A percentile compares a stretch with the other conserved stretches of the same genome.
Conservation (phyloP, 30 jellyfish, hydroid and myxozoan species). For the Nemopilema nomurai region DNA sequence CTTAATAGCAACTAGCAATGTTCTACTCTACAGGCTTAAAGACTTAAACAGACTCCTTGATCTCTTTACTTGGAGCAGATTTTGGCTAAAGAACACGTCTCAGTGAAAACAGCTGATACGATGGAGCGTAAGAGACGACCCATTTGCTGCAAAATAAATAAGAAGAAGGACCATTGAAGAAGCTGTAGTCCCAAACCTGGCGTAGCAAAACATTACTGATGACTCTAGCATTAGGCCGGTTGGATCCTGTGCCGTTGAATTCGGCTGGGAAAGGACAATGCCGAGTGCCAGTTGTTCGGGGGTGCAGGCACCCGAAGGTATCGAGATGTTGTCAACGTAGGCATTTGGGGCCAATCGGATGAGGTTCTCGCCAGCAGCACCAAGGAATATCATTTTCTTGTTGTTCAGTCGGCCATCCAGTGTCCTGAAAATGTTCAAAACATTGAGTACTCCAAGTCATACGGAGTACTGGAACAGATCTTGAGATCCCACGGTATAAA, state of each 20-base stretch:
- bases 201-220: slow-evolving; percentile 68
- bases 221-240: slow-evolving; percentile 78
- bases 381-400: slow-evolving; percentile 47
- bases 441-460: not conserved
- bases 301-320: slow-evolving; percentile 87
- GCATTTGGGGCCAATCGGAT: slow-evolving; percentile 57
- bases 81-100: too few relatives aligned
- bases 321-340: slow-evolving; percentile 65
- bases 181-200: slow-evolving; percentile 49
- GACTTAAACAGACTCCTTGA: too few relatives aligned
- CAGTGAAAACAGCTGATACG: too few relatives aligned
- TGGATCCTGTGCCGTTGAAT: slow-evolving; percentile 74
- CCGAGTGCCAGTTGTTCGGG: slow-evolving; percentile 23
- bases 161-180: too few relatives aligned
- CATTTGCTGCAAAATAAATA: not conserved
- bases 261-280: slow-evolving; percentile 85
- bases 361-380: slow-evolving; percentile 72
- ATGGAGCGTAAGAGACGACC: too few relatives aligned
- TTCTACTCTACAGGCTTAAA: too few relatives aligned
- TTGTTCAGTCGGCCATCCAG: slow-evolving; percentile 80
- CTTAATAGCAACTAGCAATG: too few relatives aligned
- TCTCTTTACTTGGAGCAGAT: too few relatives aligned
- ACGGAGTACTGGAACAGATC: slow-evolving; percentile 26
- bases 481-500: slow-evolving; percentile 9
- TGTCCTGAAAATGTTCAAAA: slow-evolving; percentile 40